Evolutionary conservation across 2,113 vertebrate genomes (phyloP).

Genomic region (Platichthys stellatus): DNA sequence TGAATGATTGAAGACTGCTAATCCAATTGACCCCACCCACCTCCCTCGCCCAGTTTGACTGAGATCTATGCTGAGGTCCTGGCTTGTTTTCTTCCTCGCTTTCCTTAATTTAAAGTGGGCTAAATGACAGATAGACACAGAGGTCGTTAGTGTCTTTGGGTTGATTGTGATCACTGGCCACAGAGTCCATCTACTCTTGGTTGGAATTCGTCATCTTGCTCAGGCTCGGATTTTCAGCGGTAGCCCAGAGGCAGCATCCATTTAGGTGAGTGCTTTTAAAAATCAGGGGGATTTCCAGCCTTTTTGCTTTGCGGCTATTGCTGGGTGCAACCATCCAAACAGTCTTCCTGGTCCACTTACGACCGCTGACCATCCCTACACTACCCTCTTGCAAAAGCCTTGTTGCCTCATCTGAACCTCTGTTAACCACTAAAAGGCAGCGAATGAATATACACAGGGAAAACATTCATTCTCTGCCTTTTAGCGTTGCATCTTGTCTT

Average conservation of each 20-base stretch:
- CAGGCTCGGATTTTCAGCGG: constrained; percentile 22
- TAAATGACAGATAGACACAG: constrained; percentile 56
- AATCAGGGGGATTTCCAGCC: constrained; percentile 31
- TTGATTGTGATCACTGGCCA: constrained; percentile 61
- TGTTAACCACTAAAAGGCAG: too few relatives aligned
- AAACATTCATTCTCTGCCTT: constrained; percentile 22
- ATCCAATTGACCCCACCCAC: constrained; percentile 62
- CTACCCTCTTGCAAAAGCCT: not conserved
- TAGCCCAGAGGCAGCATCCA: constrained; percentile 14
- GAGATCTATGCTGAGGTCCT: constrained; percentile 39
- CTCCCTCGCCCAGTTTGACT: constrained; percentile 44
- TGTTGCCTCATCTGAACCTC: too few relatives aligned
- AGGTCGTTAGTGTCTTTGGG: constrained; percentile 47
- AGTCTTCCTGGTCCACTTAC: constrained; percentile 1
- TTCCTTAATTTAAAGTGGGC: constrained; percentile 55
- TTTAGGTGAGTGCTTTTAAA: constrained; percentile 56
- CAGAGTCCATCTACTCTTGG: constrained; percentile 37
- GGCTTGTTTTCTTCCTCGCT: constrained; percentile 50
- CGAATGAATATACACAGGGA: too few relatives aligned
- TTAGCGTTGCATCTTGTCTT: constrained; percentile 16
- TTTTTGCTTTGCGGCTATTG: constrained; percentile 21
- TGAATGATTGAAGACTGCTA: constrained; percentile 73
- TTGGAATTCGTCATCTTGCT: constrained; percentile 54
- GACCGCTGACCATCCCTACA: not conserved
- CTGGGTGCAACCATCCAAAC: not conserved